Evolutionary conservation across 2,113 vertebrate genomes (phyloP).

Genomic region (Bubo bubo): DNA sequence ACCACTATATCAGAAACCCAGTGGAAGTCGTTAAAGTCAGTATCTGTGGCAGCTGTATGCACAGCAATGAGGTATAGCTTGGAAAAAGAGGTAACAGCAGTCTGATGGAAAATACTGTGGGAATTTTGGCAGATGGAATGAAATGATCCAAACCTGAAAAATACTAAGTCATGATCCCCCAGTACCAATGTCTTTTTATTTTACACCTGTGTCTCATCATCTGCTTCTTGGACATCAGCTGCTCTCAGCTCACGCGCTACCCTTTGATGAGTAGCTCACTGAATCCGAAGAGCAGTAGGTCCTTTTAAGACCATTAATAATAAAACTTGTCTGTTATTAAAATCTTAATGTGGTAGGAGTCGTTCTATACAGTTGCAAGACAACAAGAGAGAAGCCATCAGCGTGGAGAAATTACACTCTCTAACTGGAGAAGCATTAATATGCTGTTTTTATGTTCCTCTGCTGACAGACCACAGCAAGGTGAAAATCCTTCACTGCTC

Average conservation of each 20-base stretch:
- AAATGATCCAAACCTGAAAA: slow-evolving; percentile 12
- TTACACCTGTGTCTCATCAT: not conserved
- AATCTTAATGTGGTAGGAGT: not conserved
- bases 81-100: not conserved
- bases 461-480: not conserved
- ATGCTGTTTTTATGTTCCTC: slow-evolving; percentile 31
- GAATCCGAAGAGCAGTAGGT: not conserved
- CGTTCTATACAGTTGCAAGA: not conserved
- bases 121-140: not conserved
- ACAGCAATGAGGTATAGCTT: not conserved
- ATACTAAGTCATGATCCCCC: not conserved
- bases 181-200: not conserved
- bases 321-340: not conserved
- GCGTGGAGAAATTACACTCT: not conserved
- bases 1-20: not conserved
- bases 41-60: not conserved
- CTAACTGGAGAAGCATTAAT: not conserved
- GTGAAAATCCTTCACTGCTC: not conserved
- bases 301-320: not conserved
- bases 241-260: not conserved
- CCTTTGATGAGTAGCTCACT: not conserved
- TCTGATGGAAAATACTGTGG: not conserved
- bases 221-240: not conserved
- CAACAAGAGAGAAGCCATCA: not conserved
- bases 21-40: not conserved